Conservation (phyloP, 2,888 invertebrate species). For the Patella caerulea region DNA sequence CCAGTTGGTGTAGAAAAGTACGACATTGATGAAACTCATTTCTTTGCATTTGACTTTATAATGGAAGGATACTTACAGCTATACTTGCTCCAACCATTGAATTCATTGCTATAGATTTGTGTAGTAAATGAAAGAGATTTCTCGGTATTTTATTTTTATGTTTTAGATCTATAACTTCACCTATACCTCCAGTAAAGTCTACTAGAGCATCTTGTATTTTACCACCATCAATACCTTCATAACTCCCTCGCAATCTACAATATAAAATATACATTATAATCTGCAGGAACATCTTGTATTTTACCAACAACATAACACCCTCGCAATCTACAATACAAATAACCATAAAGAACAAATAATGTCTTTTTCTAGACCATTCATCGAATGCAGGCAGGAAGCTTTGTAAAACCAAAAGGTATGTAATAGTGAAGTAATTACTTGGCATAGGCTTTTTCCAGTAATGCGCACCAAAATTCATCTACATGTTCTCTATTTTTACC, state of each 20-base stretch:
- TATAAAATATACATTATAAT: conserved; percentile 1
- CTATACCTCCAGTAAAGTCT: conserved; percentile 68
- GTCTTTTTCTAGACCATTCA: no score
- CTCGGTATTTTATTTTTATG: conserved; percentile 49
- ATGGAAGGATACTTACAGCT: conserved; percentile 45
- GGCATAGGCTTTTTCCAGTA: conserved; percentile 86
- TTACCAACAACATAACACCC: neutral
- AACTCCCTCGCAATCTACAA: conserved; percentile 62
- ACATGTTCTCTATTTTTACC: conserved; percentile 76
- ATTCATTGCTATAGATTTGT: conserved; percentile 59
- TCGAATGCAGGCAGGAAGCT: no score
- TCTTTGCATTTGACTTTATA: no score
- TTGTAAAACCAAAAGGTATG: no score
- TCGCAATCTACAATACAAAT: neutral
- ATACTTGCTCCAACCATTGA: conserved; percentile 61
- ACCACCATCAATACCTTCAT: conserved; percentile 64
- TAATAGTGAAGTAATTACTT: conserved; percentile 75
- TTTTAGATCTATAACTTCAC: conserved; percentile 57
- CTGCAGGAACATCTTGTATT: neutral
- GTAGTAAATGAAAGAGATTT: conserved; percentile 58
- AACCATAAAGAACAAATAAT: no score
- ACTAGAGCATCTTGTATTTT: conserved; percentile 64
- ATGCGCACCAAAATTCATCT: conserved; percentile 82
- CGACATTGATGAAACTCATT: neutral
- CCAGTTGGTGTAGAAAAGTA: neutral